phyloP scores from a whole-genome alignment of 2,888 invertebrate species.

The Minunthozetes semirufus region DNA sequence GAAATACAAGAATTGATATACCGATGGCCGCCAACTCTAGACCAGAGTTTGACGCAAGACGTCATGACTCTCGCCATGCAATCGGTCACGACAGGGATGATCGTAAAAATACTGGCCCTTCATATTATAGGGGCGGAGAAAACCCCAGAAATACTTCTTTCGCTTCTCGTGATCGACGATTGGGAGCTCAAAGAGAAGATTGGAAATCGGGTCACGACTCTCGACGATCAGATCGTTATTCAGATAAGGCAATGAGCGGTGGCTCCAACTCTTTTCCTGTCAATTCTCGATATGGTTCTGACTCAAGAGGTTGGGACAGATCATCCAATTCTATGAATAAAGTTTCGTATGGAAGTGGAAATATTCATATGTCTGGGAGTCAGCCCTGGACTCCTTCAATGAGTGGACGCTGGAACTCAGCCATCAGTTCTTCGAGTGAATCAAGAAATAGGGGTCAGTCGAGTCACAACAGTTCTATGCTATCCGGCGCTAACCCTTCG shows the following conservation, averaged over 20 bases:
- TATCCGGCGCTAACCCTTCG: background rate
- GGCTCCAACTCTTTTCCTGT: background rate
- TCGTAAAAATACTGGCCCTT: background rate
- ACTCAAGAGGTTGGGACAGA: constrained; percentile 6
- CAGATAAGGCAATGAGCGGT: constrained; percentile 5
- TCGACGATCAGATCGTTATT: constrained; percentile 25
- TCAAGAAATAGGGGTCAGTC: background rate
- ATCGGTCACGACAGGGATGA: constrained; percentile 11
- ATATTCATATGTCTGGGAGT: background rate
- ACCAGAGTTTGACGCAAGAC: background rate
- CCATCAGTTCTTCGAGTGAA: background rate
- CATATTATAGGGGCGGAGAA: background rate
- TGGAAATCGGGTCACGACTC: constrained; percentile 28
- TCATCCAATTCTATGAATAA: background rate
- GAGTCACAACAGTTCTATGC: background rate
- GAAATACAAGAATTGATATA: background rate
- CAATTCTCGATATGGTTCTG: background rate
- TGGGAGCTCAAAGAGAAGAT: constrained; percentile 28
- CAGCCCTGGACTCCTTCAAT: background rate
- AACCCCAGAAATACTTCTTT: background rate
- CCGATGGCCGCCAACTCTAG: background rate
- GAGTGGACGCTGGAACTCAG: background rate
- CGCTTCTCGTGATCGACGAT: constrained; percentile 26
- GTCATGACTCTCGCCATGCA: background rate
- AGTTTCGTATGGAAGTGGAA: background rate